phyloP scores from a whole-genome alignment of 2,113 vertebrate species.

The Rhabdomys dilectus region DNA sequence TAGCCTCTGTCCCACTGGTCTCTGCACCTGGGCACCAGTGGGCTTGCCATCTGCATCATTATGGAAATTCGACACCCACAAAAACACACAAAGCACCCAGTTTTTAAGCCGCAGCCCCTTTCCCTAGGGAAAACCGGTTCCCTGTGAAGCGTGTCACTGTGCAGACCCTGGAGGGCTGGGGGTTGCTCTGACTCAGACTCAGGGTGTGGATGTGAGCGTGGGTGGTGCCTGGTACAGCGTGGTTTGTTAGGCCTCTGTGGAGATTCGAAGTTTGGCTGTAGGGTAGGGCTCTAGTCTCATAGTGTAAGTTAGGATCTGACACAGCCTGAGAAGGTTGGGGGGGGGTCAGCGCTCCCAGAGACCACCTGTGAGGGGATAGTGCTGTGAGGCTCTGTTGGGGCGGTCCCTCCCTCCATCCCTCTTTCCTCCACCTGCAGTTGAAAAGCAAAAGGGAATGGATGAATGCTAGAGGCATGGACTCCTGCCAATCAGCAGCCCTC shows the following conservation, averaged over 20 bases:
- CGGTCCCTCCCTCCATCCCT: neutral
- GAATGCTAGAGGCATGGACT: neutral
- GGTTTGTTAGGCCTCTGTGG: neutral
- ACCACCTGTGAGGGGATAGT: neutral
- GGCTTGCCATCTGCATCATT: neutral
- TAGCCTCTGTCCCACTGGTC: neutral
- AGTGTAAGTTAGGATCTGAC: neutral
- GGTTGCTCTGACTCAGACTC: slow-evolving; percentile 67
- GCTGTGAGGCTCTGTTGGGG: neutral
- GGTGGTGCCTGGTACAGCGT: neutral
- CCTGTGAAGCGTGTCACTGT: slow-evolving; percentile 63
- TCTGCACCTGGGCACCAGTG: neutral
- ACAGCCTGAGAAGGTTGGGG: neutral
- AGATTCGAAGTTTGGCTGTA: neutral
- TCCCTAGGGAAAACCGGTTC: slow-evolving; percentile 32
- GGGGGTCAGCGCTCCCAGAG: neutral
- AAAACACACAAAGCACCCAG: neutral
- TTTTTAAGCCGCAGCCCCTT: neutral
- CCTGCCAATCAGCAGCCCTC: neutral
- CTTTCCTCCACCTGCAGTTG: neutral
- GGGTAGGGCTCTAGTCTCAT: neutral
- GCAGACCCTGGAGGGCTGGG: slow-evolving; percentile 40
- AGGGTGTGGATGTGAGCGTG: slow-evolving; percentile 55
- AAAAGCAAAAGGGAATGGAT: neutral
- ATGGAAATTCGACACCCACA: slow-evolving; percentile 62